Evolutionary conservation across 2,113 vertebrate genomes (phyloP).

Genomic region (Ibidorhyncha struthersii): DNA sequence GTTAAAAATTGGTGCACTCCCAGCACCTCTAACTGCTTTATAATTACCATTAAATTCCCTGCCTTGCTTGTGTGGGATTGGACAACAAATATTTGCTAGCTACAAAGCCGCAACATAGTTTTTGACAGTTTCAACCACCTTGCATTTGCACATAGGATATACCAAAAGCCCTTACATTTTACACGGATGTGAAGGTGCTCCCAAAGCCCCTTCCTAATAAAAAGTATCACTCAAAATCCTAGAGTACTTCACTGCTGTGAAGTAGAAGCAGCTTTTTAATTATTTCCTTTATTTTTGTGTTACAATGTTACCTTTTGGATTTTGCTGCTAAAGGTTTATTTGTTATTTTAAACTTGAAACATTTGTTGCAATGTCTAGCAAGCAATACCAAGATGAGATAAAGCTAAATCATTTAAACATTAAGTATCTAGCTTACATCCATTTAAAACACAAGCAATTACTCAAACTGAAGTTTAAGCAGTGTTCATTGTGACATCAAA

Average conservation of each 20-base stretch:
- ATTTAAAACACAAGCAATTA: background rate
- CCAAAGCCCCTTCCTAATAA: background rate
- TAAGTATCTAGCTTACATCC: background rate
- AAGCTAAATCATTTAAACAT: background rate
- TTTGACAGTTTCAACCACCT: background rate
- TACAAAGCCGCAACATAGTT: background rate
- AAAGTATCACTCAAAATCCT: background rate
- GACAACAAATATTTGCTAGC: slow-evolving; percentile 47
- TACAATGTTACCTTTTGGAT: background rate
- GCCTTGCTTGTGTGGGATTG: background rate
- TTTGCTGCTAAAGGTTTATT: background rate
- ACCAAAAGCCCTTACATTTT: background rate
- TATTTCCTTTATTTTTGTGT: background rate
- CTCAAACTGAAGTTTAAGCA: background rate
- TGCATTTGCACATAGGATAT: background rate
- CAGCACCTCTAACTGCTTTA: background rate
- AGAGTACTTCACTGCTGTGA: background rate
- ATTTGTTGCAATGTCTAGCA: background rate
- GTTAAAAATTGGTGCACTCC: background rate
- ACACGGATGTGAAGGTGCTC: background rate
- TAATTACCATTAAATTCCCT: slow-evolving; percentile 14
- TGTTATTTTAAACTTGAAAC: background rate
- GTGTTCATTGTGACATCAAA: background rate
- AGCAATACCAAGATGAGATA: background rate
- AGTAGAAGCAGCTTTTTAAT: background rate